phyloP scores from a whole-genome alignment of 1,140 invertebrate genomes.

The Phymastichus coffea region DNA sequence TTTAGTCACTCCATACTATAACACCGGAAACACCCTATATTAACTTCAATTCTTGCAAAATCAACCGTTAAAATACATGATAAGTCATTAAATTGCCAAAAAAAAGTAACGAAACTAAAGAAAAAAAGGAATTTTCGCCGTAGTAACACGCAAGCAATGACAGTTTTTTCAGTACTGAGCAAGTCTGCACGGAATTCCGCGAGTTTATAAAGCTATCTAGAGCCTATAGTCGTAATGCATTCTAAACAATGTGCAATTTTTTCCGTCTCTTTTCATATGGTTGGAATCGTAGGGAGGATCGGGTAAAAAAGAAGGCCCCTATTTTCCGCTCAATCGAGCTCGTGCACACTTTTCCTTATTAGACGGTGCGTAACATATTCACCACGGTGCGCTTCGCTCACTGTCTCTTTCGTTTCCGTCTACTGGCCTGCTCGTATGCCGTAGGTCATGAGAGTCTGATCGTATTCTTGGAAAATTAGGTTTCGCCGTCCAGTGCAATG shows the following conservation, averaged over 20 bases:
- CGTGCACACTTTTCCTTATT: constrained; percentile 20
- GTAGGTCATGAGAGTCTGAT: neutral
- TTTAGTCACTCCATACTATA: neutral
- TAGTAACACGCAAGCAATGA: too few species aligned
- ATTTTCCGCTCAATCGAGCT: constrained; percentile 22
- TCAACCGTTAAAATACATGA: too few species aligned
- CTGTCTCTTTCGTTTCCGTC: neutral
- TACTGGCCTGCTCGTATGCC: neutral
- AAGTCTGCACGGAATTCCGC: neutral
- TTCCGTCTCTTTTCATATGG: neutral
- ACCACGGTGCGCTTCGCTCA: neutral
- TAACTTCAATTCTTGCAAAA: constrained; percentile 3
- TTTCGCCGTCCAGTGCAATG: too few species aligned
- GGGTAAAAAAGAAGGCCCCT: too few species aligned
- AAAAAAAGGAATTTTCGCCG: too few species aligned
- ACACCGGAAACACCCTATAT: neutral
- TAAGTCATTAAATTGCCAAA: too few species aligned
- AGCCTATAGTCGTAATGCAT: neutral
- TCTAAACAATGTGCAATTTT: constrained; percentile 11
- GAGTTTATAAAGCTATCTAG: constrained; percentile 19
- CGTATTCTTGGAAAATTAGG: neutral
- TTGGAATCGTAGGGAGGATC: too few species aligned
- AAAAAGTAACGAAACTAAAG: too few species aligned
- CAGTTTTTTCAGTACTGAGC: too few species aligned
- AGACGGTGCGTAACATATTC: constrained; percentile 17